Evolutionary conservation across 2,888 invertebrate genomes (phyloP).

Genomic region (Automeris io): DNA sequence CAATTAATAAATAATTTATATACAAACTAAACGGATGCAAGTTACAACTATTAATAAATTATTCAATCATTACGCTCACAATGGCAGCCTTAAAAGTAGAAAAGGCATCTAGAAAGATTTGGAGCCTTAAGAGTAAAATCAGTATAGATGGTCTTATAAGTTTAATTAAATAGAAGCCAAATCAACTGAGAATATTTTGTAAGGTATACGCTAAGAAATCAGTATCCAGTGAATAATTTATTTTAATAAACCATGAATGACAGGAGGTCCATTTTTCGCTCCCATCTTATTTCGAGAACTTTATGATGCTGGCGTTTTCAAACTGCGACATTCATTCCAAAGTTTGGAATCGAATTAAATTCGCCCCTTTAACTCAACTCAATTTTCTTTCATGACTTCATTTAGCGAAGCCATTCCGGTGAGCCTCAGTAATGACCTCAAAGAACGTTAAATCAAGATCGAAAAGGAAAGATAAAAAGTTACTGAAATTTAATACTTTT

Average conservation of each 20-base stretch:
- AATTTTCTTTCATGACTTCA: constrained; percentile 52
- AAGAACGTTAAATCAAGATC: constrained; percentile 74
- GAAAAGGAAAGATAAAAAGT: constrained; percentile 63
- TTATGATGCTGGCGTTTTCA: constrained; percentile 50
- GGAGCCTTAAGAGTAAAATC: too few species aligned
- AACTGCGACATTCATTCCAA: constrained; percentile 68
- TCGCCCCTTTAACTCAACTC: constrained; percentile 75
- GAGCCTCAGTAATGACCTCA: constrained; percentile 66
- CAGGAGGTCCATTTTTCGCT: constrained; percentile 56
- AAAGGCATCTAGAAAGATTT: too few species aligned
- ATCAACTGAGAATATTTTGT: constrained; percentile 52
- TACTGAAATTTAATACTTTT: constrained; percentile 67
- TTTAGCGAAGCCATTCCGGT: constrained; percentile 3
- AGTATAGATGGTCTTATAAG: too few species aligned
- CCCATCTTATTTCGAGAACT: constrained; percentile 56
- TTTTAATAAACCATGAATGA: constrained; percentile 65
- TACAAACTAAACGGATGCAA: too few species aligned
- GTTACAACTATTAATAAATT: too few species aligned
- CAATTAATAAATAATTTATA: too few species aligned
- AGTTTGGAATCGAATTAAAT: constrained; percentile 74
- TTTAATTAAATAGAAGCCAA: too few species aligned
- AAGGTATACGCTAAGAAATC: constrained; percentile 48
- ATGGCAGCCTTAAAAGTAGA: too few species aligned
- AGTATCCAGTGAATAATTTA: constrained; percentile 59
- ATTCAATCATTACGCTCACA: too few species aligned